Base-by-base conservation (phyloP, 2,888 invertebrate genomes). In the Cerceris rybyensis region DNA sequence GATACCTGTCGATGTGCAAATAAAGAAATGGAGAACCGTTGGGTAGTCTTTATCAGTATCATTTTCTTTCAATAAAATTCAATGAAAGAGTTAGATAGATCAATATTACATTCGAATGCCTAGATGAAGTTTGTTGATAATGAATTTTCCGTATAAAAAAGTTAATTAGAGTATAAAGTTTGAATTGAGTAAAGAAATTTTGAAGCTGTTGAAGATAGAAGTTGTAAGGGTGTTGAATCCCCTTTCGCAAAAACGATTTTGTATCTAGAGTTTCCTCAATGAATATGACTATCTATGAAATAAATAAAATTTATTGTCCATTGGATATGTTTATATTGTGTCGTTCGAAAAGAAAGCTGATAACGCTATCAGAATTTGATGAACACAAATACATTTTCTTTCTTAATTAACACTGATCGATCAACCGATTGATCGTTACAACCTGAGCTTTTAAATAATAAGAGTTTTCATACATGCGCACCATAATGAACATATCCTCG, bases 291-390 rank as follows among this genome's bases (percentile, higher is more conserved):
- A 65, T 70, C 9, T 7, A n/a, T 64, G 14, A 57, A 70, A 78
- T 77, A 75, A 78, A 75, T 78, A 80, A 81, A 57, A 72, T 82
- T 85, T 82, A 87, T 79, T 82, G 68, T 11, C 75, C 79, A 54
- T 17, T 42, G 50, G 28, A 66, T 16, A 8, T 39, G 7, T 50
- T 49, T 13, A 63, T 50, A 59, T 41, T 59, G 43, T 7, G 46
- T 41, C 28, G 54, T 49, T 57, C 7, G n/a, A 54, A 52, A 9
- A 52, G 39, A 17, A 11, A 49, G 17, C 63, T 11, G 14, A 54
- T 68, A 77, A 75, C 69, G 60, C 13, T 77, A 63, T 77, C 17
- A 66, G 66, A 28, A 28, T 28, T 28, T 1, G 28, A 28, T 28
- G 68, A 57, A 55, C 65, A 46, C 9, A 17, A 41, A 63, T 11